Evolutionary conservation across 2,797 vertebrate genomes (phyloP).

Genomic region (Zenarchopterus dispar): DNA sequence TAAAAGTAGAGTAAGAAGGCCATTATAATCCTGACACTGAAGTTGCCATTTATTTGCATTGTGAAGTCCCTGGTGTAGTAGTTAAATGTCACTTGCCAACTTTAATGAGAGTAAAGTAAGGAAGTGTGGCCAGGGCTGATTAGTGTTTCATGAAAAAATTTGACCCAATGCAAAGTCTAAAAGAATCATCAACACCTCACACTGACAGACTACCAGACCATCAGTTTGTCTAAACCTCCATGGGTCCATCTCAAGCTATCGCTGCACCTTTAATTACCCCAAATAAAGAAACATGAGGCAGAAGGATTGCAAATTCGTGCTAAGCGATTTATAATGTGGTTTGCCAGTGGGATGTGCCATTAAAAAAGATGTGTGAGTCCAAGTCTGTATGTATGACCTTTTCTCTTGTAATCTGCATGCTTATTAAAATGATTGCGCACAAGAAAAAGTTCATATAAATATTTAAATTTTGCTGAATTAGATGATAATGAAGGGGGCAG

Average conservation of each 20-base stretch:
- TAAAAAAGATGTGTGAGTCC: slow-evolving; percentile 8
- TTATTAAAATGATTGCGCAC: slow-evolving; percentile 17
- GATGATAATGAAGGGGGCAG: too few species aligned
- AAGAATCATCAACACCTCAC: slow-evolving; percentile 61
- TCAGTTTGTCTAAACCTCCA: slow-evolving; percentile 35
- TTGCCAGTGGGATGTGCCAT: slow-evolving; percentile 24
- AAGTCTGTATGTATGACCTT: background rate
- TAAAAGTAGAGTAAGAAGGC: slow-evolving; percentile 79
- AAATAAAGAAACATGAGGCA: slow-evolving; percentile 35
- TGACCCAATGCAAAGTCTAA: slow-evolving; percentile 51
- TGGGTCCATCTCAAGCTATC: slow-evolving; percentile 23
- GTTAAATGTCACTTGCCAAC: slow-evolving; percentile 81
- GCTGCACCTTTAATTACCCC: slow-evolving; percentile 49
- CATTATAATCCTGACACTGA: slow-evolving; percentile 78
- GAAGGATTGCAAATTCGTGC: slow-evolving; percentile 26
- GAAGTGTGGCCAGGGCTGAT: slow-evolving; percentile 70
- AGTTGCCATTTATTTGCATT: slow-evolving; percentile 81
- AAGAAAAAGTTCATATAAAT: slow-evolving; percentile 8
- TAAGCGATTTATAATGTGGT: slow-evolving; percentile 32
- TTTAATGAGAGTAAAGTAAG: slow-evolving; percentile 79
- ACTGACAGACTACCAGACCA: slow-evolving; percentile 42
- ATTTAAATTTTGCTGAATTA: slow-evolving; percentile 5
- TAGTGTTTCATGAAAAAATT: slow-evolving; percentile 66
- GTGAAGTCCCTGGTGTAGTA: slow-evolving; percentile 69
- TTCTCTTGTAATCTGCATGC: slow-evolving; percentile 1